Conservation (phyloP, 2,888 invertebrate species). For the Drosophila histrio region DNA sequence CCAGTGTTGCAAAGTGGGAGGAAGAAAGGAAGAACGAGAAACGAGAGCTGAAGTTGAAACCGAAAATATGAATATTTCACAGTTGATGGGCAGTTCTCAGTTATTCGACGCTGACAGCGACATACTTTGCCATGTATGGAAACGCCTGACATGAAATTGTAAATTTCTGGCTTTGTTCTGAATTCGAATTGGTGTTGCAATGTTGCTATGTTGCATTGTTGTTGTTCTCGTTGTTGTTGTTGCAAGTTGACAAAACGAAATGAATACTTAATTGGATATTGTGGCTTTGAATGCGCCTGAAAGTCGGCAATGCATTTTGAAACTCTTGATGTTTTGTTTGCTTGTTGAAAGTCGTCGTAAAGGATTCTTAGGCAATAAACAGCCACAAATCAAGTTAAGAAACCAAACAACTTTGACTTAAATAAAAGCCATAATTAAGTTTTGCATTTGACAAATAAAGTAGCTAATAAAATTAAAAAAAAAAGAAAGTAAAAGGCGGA, state of each 20-base stretch:
- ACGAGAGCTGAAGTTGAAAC: background rate
- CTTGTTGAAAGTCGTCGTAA: background rate
- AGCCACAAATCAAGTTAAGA: constrained; percentile 15
- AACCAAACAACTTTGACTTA: background rate
- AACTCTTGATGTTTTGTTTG: background rate
- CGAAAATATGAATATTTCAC: constrained; percentile 72
- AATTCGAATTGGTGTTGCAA: constrained; percentile 23
- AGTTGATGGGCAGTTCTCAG: constrained; percentile 53
- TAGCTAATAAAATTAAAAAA: constrained; percentile 6
- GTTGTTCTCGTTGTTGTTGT: constrained; percentile 26
- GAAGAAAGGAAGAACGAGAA: background rate
- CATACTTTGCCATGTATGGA: constrained; percentile 32
- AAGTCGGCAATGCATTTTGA: constrained; percentile 44
- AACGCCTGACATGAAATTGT: constrained; percentile 63
- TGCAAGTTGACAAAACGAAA: constrained; percentile 70
- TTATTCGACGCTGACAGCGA: constrained; percentile 47
- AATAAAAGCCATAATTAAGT: background rate
- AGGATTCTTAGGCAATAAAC: background rate
- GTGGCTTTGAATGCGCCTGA: constrained; percentile 64
- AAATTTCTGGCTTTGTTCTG: constrained; percentile 57
- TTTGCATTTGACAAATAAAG: background rate
- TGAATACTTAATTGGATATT: constrained; percentile 75
- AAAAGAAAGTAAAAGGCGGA: background rate
- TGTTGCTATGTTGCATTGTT: constrained; percentile 17
- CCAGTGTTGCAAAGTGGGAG: background rate